Percentiles rank a stretch among this genome's conserved stretches.
These are phyloP conservation scores for Amblyraja radiata DNA, from an alignment of 2,797 vertebrate species.

Conservation along the genomic window DNA sequence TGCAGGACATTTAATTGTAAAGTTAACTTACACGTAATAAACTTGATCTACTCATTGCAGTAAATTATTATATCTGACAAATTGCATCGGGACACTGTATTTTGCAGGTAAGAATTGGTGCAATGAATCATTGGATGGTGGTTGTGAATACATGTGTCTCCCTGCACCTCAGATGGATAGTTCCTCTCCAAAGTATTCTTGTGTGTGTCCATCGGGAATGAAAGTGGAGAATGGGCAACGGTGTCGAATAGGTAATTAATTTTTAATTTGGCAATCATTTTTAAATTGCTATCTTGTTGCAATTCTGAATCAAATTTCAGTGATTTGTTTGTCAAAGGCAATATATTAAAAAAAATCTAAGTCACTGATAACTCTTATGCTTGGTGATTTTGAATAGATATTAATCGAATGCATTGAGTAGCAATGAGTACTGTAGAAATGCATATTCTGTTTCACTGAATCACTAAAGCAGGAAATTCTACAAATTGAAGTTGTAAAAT, in stretches of 20 bases:
- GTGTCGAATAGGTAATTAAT: constrained; percentile 19
- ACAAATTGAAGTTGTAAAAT: too few species aligned
- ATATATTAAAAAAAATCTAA: not conserved
- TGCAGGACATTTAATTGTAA: not conserved
- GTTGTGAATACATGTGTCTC: constrained; percentile 39
- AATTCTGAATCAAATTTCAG: not conserved
- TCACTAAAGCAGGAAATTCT: too few species aligned
- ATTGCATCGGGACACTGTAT: too few species aligned
- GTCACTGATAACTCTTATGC: too few species aligned
- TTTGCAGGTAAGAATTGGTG: constrained; percentile 32
- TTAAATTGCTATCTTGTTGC: not conserved
- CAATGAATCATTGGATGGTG: not conserved
- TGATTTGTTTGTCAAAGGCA: not conserved
- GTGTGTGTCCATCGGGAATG: constrained; percentile 33
- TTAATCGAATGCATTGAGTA: too few species aligned
- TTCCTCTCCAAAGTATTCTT: constrained; percentile 5
- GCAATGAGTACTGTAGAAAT: too few species aligned
- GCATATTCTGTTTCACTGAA: too few species aligned
- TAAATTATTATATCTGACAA: too few species aligned
- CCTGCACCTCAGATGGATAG: constrained; percentile 33
- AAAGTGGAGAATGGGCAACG: constrained; percentile 1
- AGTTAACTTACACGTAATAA: not conserved
- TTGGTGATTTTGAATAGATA: too few species aligned
- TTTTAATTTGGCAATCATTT: not conserved
- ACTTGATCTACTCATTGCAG: too few species aligned